Evolutionary conservation across 2,113 vertebrate species (phyloP).

Genomic region (Perognathus longimembris): DNA sequence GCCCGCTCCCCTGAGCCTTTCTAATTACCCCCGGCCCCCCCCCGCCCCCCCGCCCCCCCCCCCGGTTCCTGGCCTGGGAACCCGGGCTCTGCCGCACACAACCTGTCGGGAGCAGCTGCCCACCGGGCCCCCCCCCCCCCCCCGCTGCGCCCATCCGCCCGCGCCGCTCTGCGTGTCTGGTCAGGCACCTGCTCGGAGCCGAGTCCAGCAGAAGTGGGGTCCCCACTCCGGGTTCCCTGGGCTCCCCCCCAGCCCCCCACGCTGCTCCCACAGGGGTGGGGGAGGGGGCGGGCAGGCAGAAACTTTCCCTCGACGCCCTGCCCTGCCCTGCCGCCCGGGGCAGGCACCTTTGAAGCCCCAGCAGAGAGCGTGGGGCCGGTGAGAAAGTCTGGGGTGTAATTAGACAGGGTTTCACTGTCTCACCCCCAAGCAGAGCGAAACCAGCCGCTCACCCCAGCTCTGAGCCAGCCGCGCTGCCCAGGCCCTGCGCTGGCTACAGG

Average conservation of each 20-base stretch:
- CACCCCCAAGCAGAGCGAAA: not conserved
- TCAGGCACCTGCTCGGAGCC: fast-evolving
- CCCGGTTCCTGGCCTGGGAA: slow-evolving; percentile 28
- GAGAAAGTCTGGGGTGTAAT: slow-evolving; percentile 18
- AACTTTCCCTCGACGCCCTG: slow-evolving; percentile 60
- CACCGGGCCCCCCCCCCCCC: not conserved
- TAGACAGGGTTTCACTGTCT: slow-evolving; percentile 59
- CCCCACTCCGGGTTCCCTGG: not conserved
- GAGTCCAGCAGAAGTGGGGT: not conserved
- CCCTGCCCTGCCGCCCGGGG: not conserved
- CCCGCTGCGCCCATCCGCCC: too few species aligned
- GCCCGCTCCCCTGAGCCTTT: not conserved
- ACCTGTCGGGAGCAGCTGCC: not conserved
- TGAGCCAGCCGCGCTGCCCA: not conserved
- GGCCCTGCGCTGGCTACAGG: too few species aligned
- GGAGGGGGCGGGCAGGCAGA: slow-evolving; percentile 46
- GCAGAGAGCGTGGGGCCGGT: not conserved
- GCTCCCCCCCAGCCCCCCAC: too few species aligned
- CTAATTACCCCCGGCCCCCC: not conserved
- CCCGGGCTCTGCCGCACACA: not conserved
- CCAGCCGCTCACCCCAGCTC: not conserved
- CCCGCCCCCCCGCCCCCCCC: not conserved
- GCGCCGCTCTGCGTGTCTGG: not conserved
- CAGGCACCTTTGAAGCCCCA: slow-evolving; percentile 70
- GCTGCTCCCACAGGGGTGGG: not conserved